These are phyloP conservation scores for Amorpha juglandis DNA, from an alignment of 2,888 invertebrate species.

Conservation along the genomic window DNA sequence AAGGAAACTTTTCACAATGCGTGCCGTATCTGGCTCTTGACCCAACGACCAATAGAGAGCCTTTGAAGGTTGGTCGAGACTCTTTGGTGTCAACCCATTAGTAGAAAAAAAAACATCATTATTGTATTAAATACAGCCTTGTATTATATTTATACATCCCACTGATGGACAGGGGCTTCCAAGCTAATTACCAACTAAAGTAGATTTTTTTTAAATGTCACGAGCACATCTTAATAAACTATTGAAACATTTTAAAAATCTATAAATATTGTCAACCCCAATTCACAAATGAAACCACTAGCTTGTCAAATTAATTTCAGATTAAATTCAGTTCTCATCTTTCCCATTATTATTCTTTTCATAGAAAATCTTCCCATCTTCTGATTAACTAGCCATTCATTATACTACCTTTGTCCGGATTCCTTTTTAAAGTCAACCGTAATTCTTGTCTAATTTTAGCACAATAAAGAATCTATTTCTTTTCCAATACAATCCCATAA, in stretches of 20 bases:
- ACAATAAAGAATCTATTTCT: conserved; percentile 8
- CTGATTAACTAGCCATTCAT: neutral
- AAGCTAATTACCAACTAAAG: too few species aligned
- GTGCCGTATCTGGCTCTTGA: too few species aligned
- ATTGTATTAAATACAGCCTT: too few species aligned
- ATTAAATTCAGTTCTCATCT: conserved; percentile 10
- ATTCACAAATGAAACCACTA: conserved; percentile 5
- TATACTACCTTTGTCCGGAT: neutral
- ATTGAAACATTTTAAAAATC: neutral
- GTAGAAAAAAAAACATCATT: too few species aligned
- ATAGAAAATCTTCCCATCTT: neutral
- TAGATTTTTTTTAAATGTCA: neutral
- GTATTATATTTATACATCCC: too few species aligned
- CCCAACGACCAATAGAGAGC: too few species aligned
- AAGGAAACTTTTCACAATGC: too few species aligned
- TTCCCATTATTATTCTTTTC: conserved; percentile 25
- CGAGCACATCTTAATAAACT: neutral
- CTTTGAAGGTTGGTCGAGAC: too few species aligned
- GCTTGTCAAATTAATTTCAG: conserved; percentile 15
- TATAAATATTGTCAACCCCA: neutral
- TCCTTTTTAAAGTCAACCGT: neutral
- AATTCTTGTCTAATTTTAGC: conserved; percentile 5
- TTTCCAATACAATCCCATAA: conserved; percentile 35
- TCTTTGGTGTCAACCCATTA: too few species aligned
- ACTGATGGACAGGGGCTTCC: too few species aligned